phyloP scores from a whole-genome alignment of 2,888 invertebrate species.

The Diaperis boleti region DNA sequence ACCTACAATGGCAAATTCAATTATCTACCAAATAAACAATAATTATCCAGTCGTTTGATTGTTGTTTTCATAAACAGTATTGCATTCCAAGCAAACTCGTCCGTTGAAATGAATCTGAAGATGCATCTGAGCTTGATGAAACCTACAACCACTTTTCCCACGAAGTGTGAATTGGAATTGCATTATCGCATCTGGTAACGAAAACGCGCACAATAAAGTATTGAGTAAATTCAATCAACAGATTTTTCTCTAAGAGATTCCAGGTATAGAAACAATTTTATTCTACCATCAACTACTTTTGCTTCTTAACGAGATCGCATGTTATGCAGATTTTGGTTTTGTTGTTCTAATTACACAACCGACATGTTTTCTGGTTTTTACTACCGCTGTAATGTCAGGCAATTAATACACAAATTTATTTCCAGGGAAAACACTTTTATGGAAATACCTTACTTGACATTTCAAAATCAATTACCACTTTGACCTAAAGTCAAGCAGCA shows the following conservation, averaged over 20 bases:
- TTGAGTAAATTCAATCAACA: too few species aligned
- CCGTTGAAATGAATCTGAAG: not conserved
- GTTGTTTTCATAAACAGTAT: not conserved
- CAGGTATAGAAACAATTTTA: not conserved
- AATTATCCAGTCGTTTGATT: not conserved
- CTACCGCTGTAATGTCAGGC: slow-evolving; percentile 3
- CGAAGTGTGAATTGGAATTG: too few species aligned
- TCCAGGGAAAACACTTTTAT: not conserved
- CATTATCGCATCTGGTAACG: not conserved
- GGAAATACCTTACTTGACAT: slow-evolving; percentile 22
- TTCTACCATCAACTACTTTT: too few species aligned
- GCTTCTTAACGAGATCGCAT: slow-evolving; percentile 22
- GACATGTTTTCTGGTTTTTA: slow-evolving; percentile 11
- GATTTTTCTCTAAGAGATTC: too few species aligned
- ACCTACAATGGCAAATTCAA: not conserved
- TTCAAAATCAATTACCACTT: slow-evolving; percentile 21
- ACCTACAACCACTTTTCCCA: not conserved
- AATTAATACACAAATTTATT: not conserved
- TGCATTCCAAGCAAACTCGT: not conserved
- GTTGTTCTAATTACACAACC: slow-evolving; percentile 9
- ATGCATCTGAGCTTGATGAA: not conserved
- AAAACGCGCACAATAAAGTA: too few species aligned
- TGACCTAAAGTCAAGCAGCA: not conserved
- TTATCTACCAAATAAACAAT: not conserved
- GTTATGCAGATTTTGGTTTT: slow-evolving; percentile 14